Conservation (phyloP, 2,113 vertebrate genomes). For the Sinosuthora webbiana region DNA sequence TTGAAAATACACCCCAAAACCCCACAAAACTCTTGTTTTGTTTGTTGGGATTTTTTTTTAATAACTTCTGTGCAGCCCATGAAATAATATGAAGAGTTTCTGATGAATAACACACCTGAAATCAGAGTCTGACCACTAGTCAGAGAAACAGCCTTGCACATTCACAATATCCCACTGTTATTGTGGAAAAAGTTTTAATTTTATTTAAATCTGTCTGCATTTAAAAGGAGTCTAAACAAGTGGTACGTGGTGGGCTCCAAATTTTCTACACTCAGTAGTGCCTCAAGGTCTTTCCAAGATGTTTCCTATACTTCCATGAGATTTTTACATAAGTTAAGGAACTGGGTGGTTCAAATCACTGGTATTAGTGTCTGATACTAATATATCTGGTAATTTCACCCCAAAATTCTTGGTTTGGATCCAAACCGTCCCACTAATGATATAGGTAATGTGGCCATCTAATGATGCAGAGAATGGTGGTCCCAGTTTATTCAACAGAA, state of each 20-base stretch:
- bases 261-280: not conserved
- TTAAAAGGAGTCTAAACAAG: not conserved
- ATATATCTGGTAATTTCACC: not conserved
- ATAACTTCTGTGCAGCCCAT: not conserved
- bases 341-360: not conserved
- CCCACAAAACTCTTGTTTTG: not conserved
- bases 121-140: not conserved
- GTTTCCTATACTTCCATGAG: not conserved
- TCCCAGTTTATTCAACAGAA: not conserved
- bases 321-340: not conserved
- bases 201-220: not conserved
- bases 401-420: not conserved
- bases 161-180: not conserved
- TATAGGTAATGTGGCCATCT: not conserved
- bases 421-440: not conserved
- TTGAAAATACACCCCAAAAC: not conserved
- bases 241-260: not conserved
- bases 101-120: slow-evolving; percentile 36
- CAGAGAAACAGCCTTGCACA: not conserved
- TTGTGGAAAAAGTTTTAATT: not conserved
- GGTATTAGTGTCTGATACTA: not conserved
- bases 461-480: not conserved
- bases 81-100: not conserved
- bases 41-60: not conserved
- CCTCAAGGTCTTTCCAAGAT: not conserved